Evolutionary conservation across 2,113 vertebrate species (phyloP), one percentile per base, ranked within the genome.

Genomic region (Phrynocephalus versicolor): DNA sequence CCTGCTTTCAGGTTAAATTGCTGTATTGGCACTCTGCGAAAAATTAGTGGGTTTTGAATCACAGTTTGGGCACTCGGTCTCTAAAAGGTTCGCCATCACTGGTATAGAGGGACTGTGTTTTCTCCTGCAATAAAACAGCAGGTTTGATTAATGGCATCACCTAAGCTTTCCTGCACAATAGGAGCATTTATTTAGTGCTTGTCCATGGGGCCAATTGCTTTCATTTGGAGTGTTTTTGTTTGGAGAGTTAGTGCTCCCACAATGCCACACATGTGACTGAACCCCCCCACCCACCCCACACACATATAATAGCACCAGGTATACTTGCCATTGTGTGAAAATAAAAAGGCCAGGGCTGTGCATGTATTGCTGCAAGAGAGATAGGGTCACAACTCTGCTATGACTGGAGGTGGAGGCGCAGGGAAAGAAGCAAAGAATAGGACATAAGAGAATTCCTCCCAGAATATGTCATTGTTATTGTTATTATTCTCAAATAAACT

Each of bases 211-310:
- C 39, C 65, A 79, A 87, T 85, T 76, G 55, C 37, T 7, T 55
- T 19, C 0, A 0, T 77, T 84, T 90, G 69, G 90, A 14, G 18
- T 62, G 10, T 10, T 92, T n/a, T n/a, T n/a, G n/a, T n/a, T n/a
- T n/a, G n/a, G n/a, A n/a, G n/a, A n/a, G n/a, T n/a, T 74, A 91
- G 23, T 85, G n/a, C 88, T 87, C 91, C 92, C 90, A 74, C 85
- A 93, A 90, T 92, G 87, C 45, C 70, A 89, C 39, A 72, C 69
- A 88, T 84, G 62, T 87, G 76, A 90, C 73, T 60, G 14, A 85
- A 83, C n/a, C n/a, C n/a, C n/a, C n/a, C n/a, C n/a, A n/a, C n/a
- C n/a, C n/a, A n/a, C n/a, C n/a, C n/a, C n/a, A n/a, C n/a, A 83
- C 41, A 83, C 87, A 69, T 76, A 23, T 87, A 79, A 85, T 80